These are phyloP conservation scores for Hyles euphorbiae DNA, from an alignment of 1,140 invertebrate species.

Conservation along the genomic window DNA sequence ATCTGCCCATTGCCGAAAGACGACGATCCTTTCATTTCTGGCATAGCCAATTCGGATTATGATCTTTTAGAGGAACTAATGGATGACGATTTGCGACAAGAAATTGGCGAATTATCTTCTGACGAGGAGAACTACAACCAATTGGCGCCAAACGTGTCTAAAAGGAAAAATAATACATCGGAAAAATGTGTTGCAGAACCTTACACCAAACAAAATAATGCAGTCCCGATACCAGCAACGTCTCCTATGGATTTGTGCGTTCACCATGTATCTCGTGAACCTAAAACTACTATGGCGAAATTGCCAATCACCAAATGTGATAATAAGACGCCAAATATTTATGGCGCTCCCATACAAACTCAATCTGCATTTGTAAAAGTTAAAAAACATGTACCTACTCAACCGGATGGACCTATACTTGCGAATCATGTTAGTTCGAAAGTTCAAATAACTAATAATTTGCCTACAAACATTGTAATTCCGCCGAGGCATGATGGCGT, in stretches of 20 bases:
- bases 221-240: too few relatives aligned
- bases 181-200: constrained; percentile 1
- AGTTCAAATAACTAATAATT: background rate
- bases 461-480: background rate
- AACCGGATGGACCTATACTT: too few relatives aligned
- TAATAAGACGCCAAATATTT: background rate
- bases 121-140: constrained; percentile 44
- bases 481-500: too few relatives aligned
- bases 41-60: constrained; percentile 54
- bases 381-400: background rate
- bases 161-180: background rate
- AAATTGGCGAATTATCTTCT: constrained; percentile 59
- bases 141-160: background rate
- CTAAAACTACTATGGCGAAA: background rate
- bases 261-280: background rate
- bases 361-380: background rate
- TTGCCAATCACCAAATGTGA: background rate
- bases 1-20: constrained; percentile 17
- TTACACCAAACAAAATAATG: background rate
- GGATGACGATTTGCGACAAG: constrained; percentile 61
- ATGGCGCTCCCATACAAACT: background rate
- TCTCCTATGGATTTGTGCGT: too few relatives aligned
- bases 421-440: too few relatives aligned
- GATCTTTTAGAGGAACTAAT: constrained; percentile 62
- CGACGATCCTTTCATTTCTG: constrained; percentile 50